Conservation (phyloP, 2,888 invertebrate species). For the Drosophila subsilvestris region DNA sequence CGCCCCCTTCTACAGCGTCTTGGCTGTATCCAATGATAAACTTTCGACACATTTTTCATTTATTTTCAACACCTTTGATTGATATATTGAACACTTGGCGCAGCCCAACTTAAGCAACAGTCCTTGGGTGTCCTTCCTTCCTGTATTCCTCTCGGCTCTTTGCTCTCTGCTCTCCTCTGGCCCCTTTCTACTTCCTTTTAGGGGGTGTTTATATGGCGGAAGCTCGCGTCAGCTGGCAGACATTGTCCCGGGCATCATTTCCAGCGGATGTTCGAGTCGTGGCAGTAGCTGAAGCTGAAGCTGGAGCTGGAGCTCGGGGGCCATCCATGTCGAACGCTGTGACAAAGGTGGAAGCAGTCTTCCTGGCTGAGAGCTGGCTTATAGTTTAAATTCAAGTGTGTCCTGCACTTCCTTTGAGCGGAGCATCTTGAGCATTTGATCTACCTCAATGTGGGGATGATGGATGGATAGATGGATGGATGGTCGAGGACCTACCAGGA, state of each 20-base stretch:
- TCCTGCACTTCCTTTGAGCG: conserved; percentile 35
- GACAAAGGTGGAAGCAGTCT: conserved; percentile 65
- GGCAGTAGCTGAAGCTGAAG: neutral
- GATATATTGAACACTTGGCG: conserved; percentile 80
- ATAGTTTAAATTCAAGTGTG: conserved; percentile 60
- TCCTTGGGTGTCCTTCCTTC: conserved; percentile 44
- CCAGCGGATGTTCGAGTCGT: conserved; percentile 50
- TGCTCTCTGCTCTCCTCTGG: conserved; percentile 1
- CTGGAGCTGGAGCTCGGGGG: conserved; percentile 10
- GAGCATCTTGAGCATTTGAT: conserved; percentile 40
- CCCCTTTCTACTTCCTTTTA: conserved; percentile 5
- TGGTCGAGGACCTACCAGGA: neutral
- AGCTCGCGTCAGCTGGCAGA: conserved; percentile 65
- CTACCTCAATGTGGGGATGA: conserved; percentile 38
- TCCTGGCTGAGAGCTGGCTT: conserved; percentile 43
- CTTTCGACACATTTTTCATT: conserved; percentile 82
- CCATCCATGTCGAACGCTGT: conserved; percentile 61
- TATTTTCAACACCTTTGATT: conserved; percentile 82
- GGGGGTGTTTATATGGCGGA: conserved; percentile 49
- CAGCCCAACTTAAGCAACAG: conserved; percentile 63
- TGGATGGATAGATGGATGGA: conserved; percentile 26
- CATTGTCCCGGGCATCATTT: conserved; percentile 58
- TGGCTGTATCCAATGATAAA: conserved; percentile 70
- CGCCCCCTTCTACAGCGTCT: conserved; percentile 8
- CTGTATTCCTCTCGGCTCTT: neutral